Base-by-base conservation (phyloP, 2,113 vertebrate genomes). In the Nettapus auritus region DNA sequence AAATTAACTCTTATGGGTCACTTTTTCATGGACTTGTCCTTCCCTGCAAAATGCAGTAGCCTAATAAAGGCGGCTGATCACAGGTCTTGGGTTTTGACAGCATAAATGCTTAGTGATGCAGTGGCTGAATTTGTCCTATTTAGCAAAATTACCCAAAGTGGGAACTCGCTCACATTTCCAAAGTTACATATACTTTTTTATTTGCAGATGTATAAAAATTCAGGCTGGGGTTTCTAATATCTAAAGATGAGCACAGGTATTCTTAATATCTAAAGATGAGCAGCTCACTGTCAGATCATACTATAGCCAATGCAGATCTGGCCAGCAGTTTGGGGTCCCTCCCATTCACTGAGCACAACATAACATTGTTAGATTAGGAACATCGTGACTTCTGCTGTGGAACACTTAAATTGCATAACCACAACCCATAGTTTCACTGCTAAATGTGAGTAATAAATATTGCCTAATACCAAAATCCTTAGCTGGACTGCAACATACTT, bases 71-170 rank as follows among this genome's bases (percentile, higher is more conserved):
- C 42, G 14, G 33, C 3, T 78, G 34, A 53, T 56, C 55, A 33
- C 4, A 17, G 8, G 25, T 40, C 66, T 56, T 73, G 57, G 33
- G 12, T 56, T 86, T 79, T 44, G 53, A 56, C 13, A 52, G 20
- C 2, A 33, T 12, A 60, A 75, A 78, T 0, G 1, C 31, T 29
- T 16, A 34, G 13, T 38, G 25, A 8, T 2, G 2, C 9, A 2
- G 44, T 56, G 42, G 12, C 26, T 85, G 57, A 78, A 34, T 89
- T 78, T 75, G 31, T 67, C 28, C 60, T 75, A 1, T 57, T 75
- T 48, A 79, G 34, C 12, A 89, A 83, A 84, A 88, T 20, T 26
- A 79, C 10, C 10, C 17, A 6, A 82, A 87, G 31, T 16, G 11
- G 29, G 42, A 89, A 63, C 29, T 38, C 22, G 5, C 33, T 93